Evolutionary conservation across 2,797 vertebrate genomes (phyloP).

Genomic region (Coracias cyanogaster): DNA sequence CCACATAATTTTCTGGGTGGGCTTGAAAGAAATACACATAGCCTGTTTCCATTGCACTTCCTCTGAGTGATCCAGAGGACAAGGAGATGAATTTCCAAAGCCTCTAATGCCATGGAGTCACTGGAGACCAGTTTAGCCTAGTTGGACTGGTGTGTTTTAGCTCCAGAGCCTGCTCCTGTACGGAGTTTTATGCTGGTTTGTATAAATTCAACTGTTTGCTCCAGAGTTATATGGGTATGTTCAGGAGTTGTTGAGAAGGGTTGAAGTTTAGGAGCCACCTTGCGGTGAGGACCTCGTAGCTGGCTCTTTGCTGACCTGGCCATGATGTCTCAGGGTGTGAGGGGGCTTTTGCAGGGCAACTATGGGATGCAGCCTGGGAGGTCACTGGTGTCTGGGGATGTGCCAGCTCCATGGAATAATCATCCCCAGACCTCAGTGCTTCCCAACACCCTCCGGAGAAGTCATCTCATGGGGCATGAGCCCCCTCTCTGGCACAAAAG

Average conservation of each 20-base stretch:
- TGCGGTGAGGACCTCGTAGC: neutral
- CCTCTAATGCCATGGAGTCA: neutral
- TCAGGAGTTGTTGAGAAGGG: neutral
- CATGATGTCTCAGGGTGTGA: fast-evolving
- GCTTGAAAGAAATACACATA: neutral
- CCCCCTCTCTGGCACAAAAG: neutral
- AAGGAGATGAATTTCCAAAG: neutral
- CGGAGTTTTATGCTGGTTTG: neutral
- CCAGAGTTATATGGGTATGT: neutral
- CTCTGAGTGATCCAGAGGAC: neutral
- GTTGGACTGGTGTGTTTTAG: neutral
- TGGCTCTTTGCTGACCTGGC: neutral
- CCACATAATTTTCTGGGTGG: neutral
- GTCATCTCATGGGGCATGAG: neutral
- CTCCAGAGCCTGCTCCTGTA: neutral
- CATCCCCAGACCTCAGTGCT: neutral
- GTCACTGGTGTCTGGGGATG: no score
- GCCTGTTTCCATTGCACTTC: fast-evolving
- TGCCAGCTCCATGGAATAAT: neutral
- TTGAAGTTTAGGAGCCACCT: neutral
- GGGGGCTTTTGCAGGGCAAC: neutral
- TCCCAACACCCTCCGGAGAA: neutral
- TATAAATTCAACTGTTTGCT: neutral
- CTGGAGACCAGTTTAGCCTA: neutral
- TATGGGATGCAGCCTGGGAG: neutral